Percentiles rank a stretch among this genome's conserved stretches.
These are phyloP conservation scores for Trimorus sp. DNA, from an alignment of 2,888 invertebrate genomes.

Conservation along the genomic window DNA sequence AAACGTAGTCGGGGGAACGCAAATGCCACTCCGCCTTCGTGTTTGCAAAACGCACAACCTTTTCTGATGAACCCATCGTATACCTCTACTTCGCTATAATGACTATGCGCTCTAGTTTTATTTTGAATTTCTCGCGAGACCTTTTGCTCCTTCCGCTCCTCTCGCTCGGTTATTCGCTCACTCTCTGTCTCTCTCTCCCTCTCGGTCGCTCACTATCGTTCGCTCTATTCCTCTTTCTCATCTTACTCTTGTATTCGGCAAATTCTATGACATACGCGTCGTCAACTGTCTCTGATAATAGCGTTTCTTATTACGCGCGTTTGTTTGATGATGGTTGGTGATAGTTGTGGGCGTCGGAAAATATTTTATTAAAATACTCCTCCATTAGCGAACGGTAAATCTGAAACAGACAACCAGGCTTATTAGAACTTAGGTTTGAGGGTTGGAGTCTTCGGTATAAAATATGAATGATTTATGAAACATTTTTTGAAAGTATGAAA, in stretches of 20 bases:
- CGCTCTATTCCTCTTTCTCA: background rate
- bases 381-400: conserved; percentile 32
- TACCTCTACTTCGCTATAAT: background rate
- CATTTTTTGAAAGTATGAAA: too few species aligned
- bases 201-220: background rate
- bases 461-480: too few species aligned
- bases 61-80: conserved; percentile 34
- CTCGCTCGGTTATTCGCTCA: background rate
- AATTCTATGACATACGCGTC: conserved; percentile 31
- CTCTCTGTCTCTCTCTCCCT: background rate
- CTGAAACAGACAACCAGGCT: conserved; percentile 23
- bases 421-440: background rate
- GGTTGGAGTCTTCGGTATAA: too few species aligned
- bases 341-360: conserved; percentile 30
- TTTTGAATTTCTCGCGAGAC: conserved; percentile 28
- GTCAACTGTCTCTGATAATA: conserved; percentile 42
- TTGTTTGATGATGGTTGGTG: conserved; percentile 39
- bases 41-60: conserved; percentile 25
- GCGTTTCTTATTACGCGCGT: conserved; percentile 23
- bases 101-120: conserved; percentile 55
- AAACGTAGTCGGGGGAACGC: conserved; percentile 18
- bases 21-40: conserved; percentile 15
- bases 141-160: conserved; percentile 1
- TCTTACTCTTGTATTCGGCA: conserved; percentile 19
- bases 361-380: conserved; percentile 51